Base-by-base conservation (phyloP, 1,140 invertebrate genomes). In the Aphelinus atriplicis region DNA sequence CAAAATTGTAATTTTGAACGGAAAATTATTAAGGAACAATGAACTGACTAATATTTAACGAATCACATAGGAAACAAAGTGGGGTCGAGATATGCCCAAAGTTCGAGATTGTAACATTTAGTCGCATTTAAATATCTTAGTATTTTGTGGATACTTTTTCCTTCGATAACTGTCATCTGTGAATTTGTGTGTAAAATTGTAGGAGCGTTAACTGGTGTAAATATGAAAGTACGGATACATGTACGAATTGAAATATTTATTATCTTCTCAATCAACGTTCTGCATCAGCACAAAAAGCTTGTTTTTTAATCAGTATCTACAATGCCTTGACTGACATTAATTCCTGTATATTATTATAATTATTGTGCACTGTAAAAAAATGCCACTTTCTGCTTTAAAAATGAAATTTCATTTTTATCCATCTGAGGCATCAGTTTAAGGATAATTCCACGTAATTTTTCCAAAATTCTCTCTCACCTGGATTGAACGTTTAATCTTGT, bases 201-300 rank as follows among this genome's bases (percentile, higher is more conserved):
- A 64, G 9, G 57, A 43, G 56, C 75, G 26, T 26, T 26, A 26
- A 26, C 26, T 26, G 26, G 26, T 26, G 26, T 26, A 26, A 26
- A 26, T 26, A 26, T 66, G 55, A 58, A 73, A 58, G 57, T 73
- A 60, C 42, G 46, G 1, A 68, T 47, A 63, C 48, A 69, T 58
- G 5, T 46, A 46, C 51, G 51, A 72, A 60, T 26, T 47, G 3
- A 56, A 10, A 60, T 43, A 43, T 60, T 63, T 47, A 45, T 66
- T 9, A 64, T 65, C 46, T 72, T 58, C n/a, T 56, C 10, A 1
- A 62, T 66, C 9, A 48, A 50, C 9, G 47, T 46, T 78, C 68
- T 75, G 76, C 65, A 61, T 81, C 78, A 73, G 76, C 78, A 79
- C 78, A 78, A 79, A 81, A 43, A 63, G 42, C 42, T 70, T 50